Conservation (phyloP, 2,888 invertebrate genomes). For the Cheilosia urbana region DNA sequence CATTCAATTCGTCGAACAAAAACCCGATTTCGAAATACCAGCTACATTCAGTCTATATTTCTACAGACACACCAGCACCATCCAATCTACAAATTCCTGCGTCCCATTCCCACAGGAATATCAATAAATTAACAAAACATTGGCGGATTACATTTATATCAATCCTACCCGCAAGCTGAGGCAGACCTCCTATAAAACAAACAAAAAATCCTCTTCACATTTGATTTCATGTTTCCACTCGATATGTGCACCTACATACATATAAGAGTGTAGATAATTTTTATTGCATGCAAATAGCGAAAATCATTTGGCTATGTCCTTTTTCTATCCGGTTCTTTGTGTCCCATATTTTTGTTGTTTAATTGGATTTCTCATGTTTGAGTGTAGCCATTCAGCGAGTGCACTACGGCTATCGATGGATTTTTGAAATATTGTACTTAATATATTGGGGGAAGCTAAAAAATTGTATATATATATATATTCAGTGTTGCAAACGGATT, state of each 20-base stretch:
- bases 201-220: conserved; percentile 31
- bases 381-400: neutral
- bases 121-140: conserved; percentile 54
- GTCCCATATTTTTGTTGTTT: conserved; percentile 45
- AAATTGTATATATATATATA: no score
- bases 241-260: conserved; percentile 14
- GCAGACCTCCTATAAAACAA: neutral
- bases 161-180: conserved; percentile 4
- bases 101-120: conserved; percentile 10
- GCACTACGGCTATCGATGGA: conserved; percentile 8
- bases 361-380: conserved; percentile 55
- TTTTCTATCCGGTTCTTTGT: neutral
- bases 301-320: conserved; percentile 42
- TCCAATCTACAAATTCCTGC: conserved; percentile 20
- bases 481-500: conserved; percentile 4
- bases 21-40: neutral
- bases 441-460: neutral
- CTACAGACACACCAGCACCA: neutral
- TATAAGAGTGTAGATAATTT: conserved; percentile 59
- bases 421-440: conserved; percentile 33
- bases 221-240: conserved; percentile 57
- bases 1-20: neutral
- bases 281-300: conserved; percentile 67
- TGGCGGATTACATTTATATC: conserved; percentile 24
- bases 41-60: neutral